Evolutionary conservation across 2,113 vertebrate genomes (phyloP).

Genomic region (Eulacestoma nigropectus): DNA sequence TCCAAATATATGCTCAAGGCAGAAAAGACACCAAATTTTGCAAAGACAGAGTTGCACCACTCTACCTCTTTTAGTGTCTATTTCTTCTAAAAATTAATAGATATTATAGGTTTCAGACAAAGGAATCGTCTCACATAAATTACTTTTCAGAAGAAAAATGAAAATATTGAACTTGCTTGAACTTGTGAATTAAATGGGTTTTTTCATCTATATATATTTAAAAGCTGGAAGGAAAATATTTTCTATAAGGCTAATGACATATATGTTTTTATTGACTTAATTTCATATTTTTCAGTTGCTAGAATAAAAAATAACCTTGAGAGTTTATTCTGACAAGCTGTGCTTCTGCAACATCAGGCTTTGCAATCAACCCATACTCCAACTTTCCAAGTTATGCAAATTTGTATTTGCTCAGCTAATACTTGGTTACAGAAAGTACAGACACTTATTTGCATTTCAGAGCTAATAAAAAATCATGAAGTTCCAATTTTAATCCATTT

Average conservation of each 20-base stretch:
- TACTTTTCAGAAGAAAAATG: not conserved
- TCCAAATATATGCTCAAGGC: not conserved
- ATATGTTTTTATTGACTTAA: not conserved
- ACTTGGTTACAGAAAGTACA: not conserved
- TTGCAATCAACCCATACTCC: not conserved
- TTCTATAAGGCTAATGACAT: not conserved
- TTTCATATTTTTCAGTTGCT: not conserved
- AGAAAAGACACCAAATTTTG: not conserved
- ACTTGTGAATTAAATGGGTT: not conserved
- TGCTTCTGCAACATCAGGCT: not conserved
- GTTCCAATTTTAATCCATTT: not conserved
- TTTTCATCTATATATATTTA: not conserved
- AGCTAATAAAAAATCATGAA: not conserved
- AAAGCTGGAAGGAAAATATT: not conserved
- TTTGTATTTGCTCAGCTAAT: not conserved
- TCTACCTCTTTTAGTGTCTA: not conserved
- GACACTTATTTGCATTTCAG: not conserved
- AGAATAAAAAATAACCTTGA: not conserved
- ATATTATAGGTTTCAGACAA: not conserved
- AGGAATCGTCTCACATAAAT: not conserved
- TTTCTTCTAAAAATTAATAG: not conserved
- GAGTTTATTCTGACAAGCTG: not conserved
- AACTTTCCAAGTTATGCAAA: not conserved
- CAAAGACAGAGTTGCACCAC: not conserved
- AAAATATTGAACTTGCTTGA: not conserved